phyloP scores from a whole-genome alignment of 2,113 vertebrate genomes.

The Chlamydotis undulata region DNA sequence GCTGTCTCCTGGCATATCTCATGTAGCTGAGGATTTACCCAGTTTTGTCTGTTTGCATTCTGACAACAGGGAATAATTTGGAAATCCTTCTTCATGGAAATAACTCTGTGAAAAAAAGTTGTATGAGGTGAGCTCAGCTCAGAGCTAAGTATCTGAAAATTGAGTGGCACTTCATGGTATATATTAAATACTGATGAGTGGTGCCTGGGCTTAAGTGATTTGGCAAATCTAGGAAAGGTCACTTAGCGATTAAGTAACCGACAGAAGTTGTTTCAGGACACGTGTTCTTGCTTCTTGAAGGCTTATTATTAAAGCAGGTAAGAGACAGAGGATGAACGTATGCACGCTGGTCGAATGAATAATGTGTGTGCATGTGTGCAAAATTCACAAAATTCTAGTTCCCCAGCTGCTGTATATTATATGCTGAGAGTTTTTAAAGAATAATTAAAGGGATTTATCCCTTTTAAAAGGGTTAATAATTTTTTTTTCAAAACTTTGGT shows the following conservation, averaged over 20 bases:
- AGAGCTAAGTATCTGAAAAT: background rate
- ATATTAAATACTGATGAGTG: conserved; percentile 1
- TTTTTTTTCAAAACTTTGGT: background rate
- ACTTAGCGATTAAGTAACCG: background rate
- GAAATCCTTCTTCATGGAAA: background rate
- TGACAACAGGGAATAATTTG: background rate
- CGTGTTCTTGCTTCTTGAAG: background rate
- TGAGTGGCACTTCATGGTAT: background rate
- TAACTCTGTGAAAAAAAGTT: background rate
- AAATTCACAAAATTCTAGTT: background rate
- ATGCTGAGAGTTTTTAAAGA: background rate
- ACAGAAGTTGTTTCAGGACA: conserved; percentile 24
- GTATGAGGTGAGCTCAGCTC: background rate
- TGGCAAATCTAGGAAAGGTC: conserved; percentile 26
- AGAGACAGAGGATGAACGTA: background rate
- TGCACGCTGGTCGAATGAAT: background rate
- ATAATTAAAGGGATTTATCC: background rate
- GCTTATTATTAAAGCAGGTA: conserved; percentile 25
- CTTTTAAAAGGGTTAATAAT: background rate
- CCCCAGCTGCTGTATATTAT: background rate
- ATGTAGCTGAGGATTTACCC: background rate
- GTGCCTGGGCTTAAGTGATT: background rate
- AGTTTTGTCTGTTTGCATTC: background rate
- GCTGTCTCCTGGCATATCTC: background rate
- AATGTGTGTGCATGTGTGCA: background rate